These are phyloP conservation scores for Endotricha flammealis DNA, from an alignment of 2,888 invertebrate species.

Conservation along the genomic window DNA sequence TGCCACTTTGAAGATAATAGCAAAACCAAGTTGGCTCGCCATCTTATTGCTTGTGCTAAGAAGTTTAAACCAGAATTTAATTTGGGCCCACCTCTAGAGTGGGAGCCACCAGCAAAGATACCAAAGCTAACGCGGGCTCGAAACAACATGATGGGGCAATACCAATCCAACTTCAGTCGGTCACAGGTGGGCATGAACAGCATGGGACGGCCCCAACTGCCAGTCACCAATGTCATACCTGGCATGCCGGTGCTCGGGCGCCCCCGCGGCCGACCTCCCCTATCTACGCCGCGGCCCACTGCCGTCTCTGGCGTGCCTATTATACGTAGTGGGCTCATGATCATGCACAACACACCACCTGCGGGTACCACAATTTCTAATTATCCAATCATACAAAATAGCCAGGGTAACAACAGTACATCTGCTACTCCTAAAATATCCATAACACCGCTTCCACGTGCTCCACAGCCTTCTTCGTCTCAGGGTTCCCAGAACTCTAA, in stretches of 20 bases:
- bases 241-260: slow-evolving; percentile 55
- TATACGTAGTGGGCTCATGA: slow-evolving; percentile 80
- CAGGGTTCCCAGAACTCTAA: slow-evolving; percentile 74
- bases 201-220: slow-evolving; percentile 54
- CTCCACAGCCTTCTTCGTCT: slow-evolving; percentile 70
- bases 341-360: slow-evolving; percentile 80
- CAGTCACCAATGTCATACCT: slow-evolving; percentile 43
- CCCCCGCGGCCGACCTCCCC: slow-evolving; percentile 69
- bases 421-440: slow-evolving; percentile 93
- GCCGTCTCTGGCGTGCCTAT: slow-evolving; percentile 69
- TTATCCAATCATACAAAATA: slow-evolving; percentile 60
- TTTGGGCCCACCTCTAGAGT: slow-evolving; percentile 91
- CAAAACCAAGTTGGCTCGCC: slow-evolving; percentile 93
- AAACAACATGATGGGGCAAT: slow-evolving; percentile 59
- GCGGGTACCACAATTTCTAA: slow-evolving; percentile 61
- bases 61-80: slow-evolving; percentile 94
- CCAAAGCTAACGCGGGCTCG: slow-evolving; percentile 80
- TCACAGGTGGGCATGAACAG: slow-evolving; percentile 69
- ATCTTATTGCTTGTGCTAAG: slow-evolving; percentile 92
- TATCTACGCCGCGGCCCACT: slow-evolving; percentile 45
- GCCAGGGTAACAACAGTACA: slow-evolving; percentile 43
- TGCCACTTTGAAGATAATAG: slow-evolving; percentile 97
- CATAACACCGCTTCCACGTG: slow-evolving; percentile 91
- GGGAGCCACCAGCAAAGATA: slow-evolving; percentile 97
- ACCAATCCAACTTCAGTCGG: slow-evolving; percentile 70